These are phyloP conservation scores for Muschampia staudingeri DNA, from an alignment of 2,888 invertebrate species.

Conservation along the genomic window DNA sequence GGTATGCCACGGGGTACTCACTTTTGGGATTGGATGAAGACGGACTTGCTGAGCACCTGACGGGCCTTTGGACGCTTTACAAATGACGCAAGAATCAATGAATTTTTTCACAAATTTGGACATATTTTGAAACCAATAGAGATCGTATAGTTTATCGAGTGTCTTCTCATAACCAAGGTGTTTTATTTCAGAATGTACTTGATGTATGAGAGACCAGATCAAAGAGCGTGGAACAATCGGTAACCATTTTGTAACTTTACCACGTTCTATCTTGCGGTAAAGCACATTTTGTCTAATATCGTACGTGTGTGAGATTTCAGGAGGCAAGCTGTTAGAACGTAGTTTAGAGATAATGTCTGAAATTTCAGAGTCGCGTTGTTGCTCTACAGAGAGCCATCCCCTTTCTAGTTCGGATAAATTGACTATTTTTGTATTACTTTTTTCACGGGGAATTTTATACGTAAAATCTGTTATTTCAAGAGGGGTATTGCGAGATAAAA, in stretches of 20 bases:
- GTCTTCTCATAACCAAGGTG: constrained; percentile 29
- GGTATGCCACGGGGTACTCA: constrained; percentile 69
- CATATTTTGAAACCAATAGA: constrained; percentile 6
- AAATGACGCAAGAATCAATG: constrained; percentile 43
- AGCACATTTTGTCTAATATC: not conserved
- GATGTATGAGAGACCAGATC: not conserved
- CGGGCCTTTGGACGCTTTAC: constrained; percentile 70
- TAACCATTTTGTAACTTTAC: not conserved
- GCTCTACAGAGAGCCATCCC: not conserved
- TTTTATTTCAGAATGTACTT: constrained; percentile 17
- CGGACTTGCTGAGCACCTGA: constrained; percentile 70
- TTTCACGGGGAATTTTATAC: no score
- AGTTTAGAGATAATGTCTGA: not conserved
- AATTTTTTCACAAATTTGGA: not conserved
- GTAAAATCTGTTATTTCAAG: no score
- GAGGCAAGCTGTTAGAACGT: not conserved
- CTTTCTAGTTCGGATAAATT: not conserved
- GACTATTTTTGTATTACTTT: not conserved
- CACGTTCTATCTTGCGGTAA: constrained; percentile 11
- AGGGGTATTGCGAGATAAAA: constrained; percentile 42
- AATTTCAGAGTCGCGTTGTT: constrained; percentile 8
- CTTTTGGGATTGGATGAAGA: constrained; percentile 74
- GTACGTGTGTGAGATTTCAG: not conserved
- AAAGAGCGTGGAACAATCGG: not conserved
- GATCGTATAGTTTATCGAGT: constrained; percentile 21